Conservation (phyloP, 2,888 invertebrate genomes). For the Dichetophora obliterata region DNA sequence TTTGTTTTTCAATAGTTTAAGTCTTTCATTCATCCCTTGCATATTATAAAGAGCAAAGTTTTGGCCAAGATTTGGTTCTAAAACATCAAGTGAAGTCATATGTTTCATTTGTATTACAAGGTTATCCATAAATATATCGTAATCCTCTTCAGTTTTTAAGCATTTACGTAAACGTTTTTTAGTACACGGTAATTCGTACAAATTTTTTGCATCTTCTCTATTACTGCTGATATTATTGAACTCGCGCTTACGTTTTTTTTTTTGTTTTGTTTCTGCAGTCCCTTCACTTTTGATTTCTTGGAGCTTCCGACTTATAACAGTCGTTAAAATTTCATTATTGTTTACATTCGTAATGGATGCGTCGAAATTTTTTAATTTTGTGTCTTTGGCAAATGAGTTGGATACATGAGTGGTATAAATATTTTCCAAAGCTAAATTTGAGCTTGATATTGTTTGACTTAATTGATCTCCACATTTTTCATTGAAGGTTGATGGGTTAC, state of each 20-base stretch:
- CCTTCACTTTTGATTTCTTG: not conserved
- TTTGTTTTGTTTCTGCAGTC: not conserved
- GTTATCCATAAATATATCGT: conserved; percentile 31
- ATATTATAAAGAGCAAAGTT: conserved; percentile 10
- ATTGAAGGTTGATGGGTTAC: not conserved
- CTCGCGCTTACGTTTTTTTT: conserved; percentile 29
- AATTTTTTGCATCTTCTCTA: not conserved
- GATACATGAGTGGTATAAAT: not conserved
- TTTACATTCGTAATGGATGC: not conserved
- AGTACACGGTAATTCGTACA: not conserved
- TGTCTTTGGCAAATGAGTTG: not conserved
- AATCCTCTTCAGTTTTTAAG: conserved; percentile 24
- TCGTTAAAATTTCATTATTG: not conserved
- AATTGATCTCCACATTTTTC: not conserved
- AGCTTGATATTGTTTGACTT: not conserved
- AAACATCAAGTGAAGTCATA: conserved; percentile 15
- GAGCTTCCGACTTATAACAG: not conserved
- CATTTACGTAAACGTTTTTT: conserved; percentile 25
- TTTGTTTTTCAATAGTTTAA: not conserved
- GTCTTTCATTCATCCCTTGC: conserved; percentile 10
- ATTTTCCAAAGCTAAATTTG: not conserved
- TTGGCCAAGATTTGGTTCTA: conserved; percentile 21
- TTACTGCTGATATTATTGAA: not conserved
- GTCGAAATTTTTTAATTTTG: not conserved
- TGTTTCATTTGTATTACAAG: conserved; percentile 21